phyloP scores from a whole-genome alignment of 2,113 vertebrate genomes.

The Vidua chalybeata region DNA sequence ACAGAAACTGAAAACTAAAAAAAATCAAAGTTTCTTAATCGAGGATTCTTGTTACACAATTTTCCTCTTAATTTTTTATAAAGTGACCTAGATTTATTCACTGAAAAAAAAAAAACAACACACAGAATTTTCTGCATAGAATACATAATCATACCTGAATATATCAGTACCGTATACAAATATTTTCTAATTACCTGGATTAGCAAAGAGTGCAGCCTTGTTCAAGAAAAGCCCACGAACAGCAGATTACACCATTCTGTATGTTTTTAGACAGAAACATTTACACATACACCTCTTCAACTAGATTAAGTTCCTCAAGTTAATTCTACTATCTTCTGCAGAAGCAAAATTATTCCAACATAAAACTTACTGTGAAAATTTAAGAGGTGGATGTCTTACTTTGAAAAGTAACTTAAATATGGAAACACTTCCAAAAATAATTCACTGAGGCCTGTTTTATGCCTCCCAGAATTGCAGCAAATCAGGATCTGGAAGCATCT shows the following conservation, averaged over 20 bases:
- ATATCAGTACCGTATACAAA: not conserved
- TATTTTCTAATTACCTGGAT: not conserved
- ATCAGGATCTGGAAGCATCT: not conserved
- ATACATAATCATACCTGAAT: not conserved
- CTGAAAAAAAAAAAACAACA: not conserved
- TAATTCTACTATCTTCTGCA: not conserved
- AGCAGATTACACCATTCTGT: not conserved
- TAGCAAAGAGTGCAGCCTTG: not conserved
- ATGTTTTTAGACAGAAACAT: not conserved
- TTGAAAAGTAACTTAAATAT: not conserved
- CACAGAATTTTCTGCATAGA: not conserved
- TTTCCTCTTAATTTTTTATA: not conserved
- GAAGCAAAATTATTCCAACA: not conserved
- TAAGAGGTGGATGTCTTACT: not conserved
- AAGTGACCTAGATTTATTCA: not conserved
- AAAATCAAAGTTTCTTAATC: not conserved
- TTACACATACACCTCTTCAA: not conserved
- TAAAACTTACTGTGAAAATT: not conserved
- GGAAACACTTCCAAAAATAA: not conserved
- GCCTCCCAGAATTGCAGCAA: not conserved
- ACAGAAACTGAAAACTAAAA: not conserved
- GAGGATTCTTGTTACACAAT: not conserved
- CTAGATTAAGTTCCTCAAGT: not conserved
- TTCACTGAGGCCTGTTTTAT: not conserved
- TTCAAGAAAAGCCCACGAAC: not conserved